These are phyloP conservation scores for Rhinolophus sinicus DNA, from an alignment of 2,113 vertebrate species.

Conservation along the genomic window DNA sequence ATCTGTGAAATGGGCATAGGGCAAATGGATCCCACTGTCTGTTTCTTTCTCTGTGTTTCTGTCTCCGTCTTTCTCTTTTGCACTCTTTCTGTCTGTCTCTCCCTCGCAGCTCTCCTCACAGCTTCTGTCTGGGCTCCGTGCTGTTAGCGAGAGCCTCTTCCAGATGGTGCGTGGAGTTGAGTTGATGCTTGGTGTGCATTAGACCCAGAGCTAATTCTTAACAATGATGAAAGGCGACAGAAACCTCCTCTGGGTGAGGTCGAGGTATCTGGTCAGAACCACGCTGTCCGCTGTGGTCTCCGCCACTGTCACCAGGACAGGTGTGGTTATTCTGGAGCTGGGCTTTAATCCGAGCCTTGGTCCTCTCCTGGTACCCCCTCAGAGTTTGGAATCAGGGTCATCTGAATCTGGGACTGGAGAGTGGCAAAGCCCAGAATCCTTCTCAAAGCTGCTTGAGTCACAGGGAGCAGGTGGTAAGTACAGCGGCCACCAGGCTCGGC, in stretches of 20 bases:
- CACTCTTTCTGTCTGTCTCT: neutral
- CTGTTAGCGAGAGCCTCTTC: conserved; percentile 54
- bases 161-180: conserved; percentile 75
- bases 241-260: conserved; percentile 66
- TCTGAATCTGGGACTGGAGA: neutral
- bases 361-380: fast-evolving
- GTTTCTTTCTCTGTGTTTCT: neutral
- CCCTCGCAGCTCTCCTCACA: neutral
- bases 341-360: neutral
- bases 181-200: conserved; percentile 56
- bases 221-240: conserved; percentile 37
- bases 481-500: fast-evolving
- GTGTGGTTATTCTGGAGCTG: neutral
- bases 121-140: conserved; percentile 71
- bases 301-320: neutral
- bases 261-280: conserved; percentile 49
- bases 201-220: conserved; percentile 70
- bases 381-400: fast-evolving
- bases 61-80: fast-evolving
- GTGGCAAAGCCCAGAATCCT: neutral
- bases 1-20: neutral
- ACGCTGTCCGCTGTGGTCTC: neutral
- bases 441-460: neutral
- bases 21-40: neutral
- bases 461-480: neutral